Evolutionary conservation across 2,888 invertebrate genomes (phyloP).

Genomic region (Platynereis dumerilii): DNA sequence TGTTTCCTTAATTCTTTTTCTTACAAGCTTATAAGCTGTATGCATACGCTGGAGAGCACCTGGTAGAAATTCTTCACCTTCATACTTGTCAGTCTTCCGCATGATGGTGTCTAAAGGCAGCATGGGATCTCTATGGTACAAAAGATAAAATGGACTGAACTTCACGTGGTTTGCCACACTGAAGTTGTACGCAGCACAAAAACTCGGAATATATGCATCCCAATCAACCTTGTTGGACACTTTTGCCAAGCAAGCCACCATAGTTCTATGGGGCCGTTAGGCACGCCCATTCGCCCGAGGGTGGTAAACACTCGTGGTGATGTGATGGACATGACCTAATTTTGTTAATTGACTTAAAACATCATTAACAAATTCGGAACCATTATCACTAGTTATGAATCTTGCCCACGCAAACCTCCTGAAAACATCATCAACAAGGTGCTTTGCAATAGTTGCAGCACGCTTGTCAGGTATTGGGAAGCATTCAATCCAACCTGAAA

Average conservation of each 20-base stretch:
- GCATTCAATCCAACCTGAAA: not conserved
- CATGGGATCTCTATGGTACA: too few species aligned
- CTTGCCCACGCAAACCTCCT: not conserved
- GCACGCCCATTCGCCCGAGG: constrained; percentile 1
- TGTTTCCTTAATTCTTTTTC: too few species aligned
- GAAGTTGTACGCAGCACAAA: too few species aligned
- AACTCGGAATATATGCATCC: too few species aligned
- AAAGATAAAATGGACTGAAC: too few species aligned
- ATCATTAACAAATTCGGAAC: not conserved
- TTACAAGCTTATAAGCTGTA: too few species aligned
- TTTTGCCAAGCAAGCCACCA: not conserved
- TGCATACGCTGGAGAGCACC: too few species aligned
- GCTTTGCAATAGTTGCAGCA: not conserved
- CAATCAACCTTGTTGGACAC: not conserved
- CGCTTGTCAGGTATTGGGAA: constrained; percentile 1
- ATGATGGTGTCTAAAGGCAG: too few species aligned
- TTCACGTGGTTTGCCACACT: too few species aligned
- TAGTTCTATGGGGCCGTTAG: not conserved
- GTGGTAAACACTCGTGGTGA: not conserved
- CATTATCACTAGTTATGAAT: not conserved
- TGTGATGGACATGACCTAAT: constrained; percentile 4
- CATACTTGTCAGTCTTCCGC: too few species aligned
- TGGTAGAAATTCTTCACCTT: too few species aligned
- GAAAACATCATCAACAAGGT: not conserved
- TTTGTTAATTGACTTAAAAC: not conserved